A percentile compares a stretch with the other conserved stretches of the same genome.
Conservation (phyloP, 2,888 invertebrate genomes). For the Xestia ashworthii region DNA sequence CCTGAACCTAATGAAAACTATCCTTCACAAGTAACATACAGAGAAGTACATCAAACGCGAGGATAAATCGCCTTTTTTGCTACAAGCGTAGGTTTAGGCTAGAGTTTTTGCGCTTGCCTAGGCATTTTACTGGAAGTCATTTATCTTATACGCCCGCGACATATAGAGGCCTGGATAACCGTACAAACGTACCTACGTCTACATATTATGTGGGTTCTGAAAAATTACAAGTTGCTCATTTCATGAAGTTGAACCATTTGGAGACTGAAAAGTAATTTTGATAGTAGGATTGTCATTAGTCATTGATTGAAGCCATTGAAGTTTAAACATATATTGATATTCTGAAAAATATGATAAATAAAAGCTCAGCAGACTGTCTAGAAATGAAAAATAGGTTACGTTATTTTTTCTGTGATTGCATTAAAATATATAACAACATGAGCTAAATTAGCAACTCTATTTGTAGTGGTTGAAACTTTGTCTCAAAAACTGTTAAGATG, state of each 20-base stretch:
- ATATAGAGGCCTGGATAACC: slow-evolving; percentile 43
- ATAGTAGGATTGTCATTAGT: neutral
- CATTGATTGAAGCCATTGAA: neutral
- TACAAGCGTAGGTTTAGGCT: slow-evolving; percentile 44
- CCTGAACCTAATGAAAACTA: slow-evolving; percentile 42
- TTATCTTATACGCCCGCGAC: slow-evolving; percentile 62
- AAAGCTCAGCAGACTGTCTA: neutral
- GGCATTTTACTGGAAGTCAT: slow-evolving; percentile 52
- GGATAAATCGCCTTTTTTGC: slow-evolving; percentile 62
- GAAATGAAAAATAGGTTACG: neutral
- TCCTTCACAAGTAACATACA: slow-evolving; percentile 33
- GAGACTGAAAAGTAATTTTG: neutral
- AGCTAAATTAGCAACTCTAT: too few relatives aligned
- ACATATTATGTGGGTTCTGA: slow-evolving; percentile 32
- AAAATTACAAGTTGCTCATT: slow-evolving; percentile 40
- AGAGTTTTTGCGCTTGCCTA: slow-evolving; percentile 63
- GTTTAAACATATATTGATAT: neutral
- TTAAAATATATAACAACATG: too few relatives aligned
- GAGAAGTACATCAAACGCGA: slow-evolving; percentile 49
- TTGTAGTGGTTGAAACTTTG: too few relatives aligned
- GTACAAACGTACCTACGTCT: slow-evolving; percentile 26
- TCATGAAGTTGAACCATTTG: slow-evolving; percentile 9
- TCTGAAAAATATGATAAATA: neutral
- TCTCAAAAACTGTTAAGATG: too few relatives aligned
- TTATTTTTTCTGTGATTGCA: too few relatives aligned